Percentiles rank a stretch among this genome's conserved stretches.
Evolutionary conservation across 2,113 vertebrate species (phyloP).

Genomic region (Neodon shergylaensis): DNA sequence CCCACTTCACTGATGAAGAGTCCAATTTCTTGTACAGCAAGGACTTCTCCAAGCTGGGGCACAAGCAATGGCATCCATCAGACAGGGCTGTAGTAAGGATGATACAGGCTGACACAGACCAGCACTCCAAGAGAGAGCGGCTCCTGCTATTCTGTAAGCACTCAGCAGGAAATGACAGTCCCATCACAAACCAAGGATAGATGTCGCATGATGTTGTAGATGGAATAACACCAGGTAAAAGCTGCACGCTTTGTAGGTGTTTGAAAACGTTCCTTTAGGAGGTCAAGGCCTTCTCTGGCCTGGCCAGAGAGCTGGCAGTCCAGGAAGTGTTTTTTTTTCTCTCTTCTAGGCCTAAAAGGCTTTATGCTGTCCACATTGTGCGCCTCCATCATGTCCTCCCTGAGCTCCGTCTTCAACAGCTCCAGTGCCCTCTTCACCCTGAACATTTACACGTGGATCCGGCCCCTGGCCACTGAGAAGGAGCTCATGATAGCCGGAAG

Average conservation of each 20-base stretch:
- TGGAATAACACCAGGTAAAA: not conserved
- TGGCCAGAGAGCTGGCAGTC: not conserved
- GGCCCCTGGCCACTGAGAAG: constrained; percentile 38
- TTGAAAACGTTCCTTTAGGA: not conserved
- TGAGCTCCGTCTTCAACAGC: constrained; percentile 27
- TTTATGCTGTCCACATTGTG: constrained; percentile 44
- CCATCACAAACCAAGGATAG: not conserved
- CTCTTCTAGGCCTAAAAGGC: constrained; percentile 44
- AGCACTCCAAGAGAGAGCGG: not conserved
- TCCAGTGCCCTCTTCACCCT: constrained; percentile 61
- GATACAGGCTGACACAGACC: not conserved
- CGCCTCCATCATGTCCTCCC: constrained; percentile 55
- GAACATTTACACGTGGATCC: constrained; percentile 54
- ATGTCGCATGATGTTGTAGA: accelerated
- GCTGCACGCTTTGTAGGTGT: not conserved
- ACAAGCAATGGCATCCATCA: not conserved
- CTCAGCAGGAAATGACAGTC: not conserved
- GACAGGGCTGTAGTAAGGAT: not conserved
- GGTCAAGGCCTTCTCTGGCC: too few relatives aligned
- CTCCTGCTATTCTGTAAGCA: not conserved
- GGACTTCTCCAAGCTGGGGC: not conserved
- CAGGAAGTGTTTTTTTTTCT: not conserved
- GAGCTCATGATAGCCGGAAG: constrained; percentile 66
- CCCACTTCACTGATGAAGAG: not conserved
- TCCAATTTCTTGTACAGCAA: not conserved